Conservation (phyloP, 2,797 vertebrate species). For the Buceros bicornis region DNA sequence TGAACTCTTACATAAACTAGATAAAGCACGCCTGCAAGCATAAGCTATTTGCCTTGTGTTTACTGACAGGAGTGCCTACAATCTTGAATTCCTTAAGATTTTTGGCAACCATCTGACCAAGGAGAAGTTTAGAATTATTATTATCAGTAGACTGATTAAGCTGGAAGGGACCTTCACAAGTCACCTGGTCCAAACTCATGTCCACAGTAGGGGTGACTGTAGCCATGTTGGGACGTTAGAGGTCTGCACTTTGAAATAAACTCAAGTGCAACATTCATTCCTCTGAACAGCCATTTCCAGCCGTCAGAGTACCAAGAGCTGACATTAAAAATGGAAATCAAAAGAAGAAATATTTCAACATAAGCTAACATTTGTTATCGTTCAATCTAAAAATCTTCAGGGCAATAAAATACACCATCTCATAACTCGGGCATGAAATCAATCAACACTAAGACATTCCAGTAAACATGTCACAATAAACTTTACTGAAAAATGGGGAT, state of each 20-base stretch:
- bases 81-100: neutral
- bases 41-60: neutral
- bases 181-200: neutral
- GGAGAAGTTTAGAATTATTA: neutral
- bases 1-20: neutral
- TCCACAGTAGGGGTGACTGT: neutral
- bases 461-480: neutral
- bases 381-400: neutral
- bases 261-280: rapidly evolving
- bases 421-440: neutral
- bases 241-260: neutral
- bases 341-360: neutral
- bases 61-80: neutral
- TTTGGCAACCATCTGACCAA: neutral
- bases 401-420: neutral
- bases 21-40: neutral
- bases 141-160: neutral
- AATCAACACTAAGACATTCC: neutral
- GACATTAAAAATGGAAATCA: neutral
- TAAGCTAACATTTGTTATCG: neutral
- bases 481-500: neutral
- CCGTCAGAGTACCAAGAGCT: neutral
- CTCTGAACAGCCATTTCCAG: neutral
- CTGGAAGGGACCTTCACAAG: neutral
- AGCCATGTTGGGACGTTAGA: neutral